Base-by-base conservation (phyloP, 2,113 vertebrate species). In the Triplophysa rosa region DNA sequence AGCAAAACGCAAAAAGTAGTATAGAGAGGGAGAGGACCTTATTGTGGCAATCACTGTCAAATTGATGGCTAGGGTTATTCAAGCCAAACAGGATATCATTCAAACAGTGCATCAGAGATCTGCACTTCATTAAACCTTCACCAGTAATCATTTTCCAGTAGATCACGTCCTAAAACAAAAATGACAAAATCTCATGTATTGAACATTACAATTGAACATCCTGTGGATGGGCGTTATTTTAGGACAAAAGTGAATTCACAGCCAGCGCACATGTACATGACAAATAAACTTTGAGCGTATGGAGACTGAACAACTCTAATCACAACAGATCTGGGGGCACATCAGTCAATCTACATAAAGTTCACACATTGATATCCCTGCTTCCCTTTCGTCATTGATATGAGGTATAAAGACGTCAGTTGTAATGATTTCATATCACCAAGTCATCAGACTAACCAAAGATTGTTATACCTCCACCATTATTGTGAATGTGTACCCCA, bases 361-460 rank as follows among this genome's bases (percentile, higher is more conserved):
- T 84, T 64, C 54, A n/a, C 49, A 26, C 29, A 83, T 80, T 83
- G 82, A 81, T 83, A 84, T 90, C 89, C 91, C 90, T 93, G 91
- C 84, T 80, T 83, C 76, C 68, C 64, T 61, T 71, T 88, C 82
- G 87, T 86, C 83, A 89, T 89, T 89, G 89, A 92, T 91, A 91
- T 90, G 92, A 93, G 91, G 92, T 93, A 94, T 91, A 88, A 84
- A 70, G 54, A 86, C 82, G 79, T 86, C 83, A 67, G 62, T 66
- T 83, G n/a, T 80, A 49, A 72, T 73, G 81, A 8, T 78, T 14
- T 75, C 80, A 9, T 45, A 37, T 59, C 13, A 42, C 62, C 33
- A 61, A 80, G 63, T 67, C 63, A 80, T 67, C 79, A 49, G 58
- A 64, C 5, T 47, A 24, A 11, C 45, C 23, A 64, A 54, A 3